A percentile compares a stretch with the other conserved stretches of the same genome.
These are phyloP conservation scores for Heliconius nattereri DNA, from an alignment of 1,140 invertebrate species.

Conservation along the genomic window DNA sequence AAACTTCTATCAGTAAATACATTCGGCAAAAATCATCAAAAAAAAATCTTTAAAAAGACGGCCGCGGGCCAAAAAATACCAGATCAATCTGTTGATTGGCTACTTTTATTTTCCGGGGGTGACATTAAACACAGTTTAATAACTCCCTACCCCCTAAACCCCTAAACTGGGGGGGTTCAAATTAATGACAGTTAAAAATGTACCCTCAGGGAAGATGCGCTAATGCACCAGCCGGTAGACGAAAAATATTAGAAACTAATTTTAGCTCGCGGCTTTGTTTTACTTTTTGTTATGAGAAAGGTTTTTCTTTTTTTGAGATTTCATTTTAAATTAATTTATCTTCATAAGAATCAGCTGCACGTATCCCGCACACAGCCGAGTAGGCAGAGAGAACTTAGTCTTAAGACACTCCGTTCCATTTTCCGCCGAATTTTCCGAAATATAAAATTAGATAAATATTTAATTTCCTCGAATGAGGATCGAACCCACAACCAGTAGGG, in stretches of 20 bases:
- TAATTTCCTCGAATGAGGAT: too few species aligned
- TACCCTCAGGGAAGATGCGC: slow-evolving; percentile 52
- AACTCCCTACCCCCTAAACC: slow-evolving; percentile 55
- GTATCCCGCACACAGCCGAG: too few species aligned
- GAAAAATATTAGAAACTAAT: slow-evolving; percentile 9
- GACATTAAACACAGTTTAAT: slow-evolving; percentile 78
- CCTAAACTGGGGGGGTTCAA: slow-evolving; percentile 51
- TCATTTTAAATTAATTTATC: neutral
- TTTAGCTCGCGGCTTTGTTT: neutral
- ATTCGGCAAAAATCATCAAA: neutral
- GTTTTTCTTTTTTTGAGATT: neutral
- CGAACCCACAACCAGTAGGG: too few species aligned
- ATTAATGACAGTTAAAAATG: slow-evolving; percentile 75
- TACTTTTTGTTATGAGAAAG: neutral
- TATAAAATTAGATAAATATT: too few species aligned
- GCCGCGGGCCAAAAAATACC: slow-evolving; percentile 51
- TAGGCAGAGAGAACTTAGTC: too few species aligned
- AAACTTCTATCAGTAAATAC: too few species aligned
- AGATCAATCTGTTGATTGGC: slow-evolving; percentile 77
- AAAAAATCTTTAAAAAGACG: slow-evolving; percentile 17
- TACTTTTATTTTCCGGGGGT: slow-evolving; percentile 67
- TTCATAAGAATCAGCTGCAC: too few species aligned
- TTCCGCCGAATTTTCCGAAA: too few species aligned
- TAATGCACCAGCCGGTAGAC: slow-evolving; percentile 38
- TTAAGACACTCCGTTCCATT: too few species aligned